Evolutionary conservation across 2,113 vertebrate species (phyloP).

Genomic region (Heliornis fulica): DNA sequence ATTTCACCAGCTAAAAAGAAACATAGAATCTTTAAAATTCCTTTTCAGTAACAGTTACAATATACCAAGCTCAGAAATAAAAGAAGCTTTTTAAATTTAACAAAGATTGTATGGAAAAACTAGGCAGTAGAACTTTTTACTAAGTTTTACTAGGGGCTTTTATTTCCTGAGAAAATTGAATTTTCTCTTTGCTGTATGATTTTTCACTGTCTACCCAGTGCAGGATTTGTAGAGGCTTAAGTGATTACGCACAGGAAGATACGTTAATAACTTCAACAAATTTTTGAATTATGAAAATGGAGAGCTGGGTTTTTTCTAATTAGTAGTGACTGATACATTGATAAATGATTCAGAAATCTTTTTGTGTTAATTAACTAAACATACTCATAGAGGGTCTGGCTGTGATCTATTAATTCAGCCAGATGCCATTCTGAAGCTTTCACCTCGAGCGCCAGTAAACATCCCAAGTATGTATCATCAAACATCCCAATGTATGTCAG

Average conservation of each 20-base stretch:
- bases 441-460: background rate
- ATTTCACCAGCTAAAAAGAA: background rate
- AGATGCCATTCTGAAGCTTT: background rate
- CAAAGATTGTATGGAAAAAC: background rate
- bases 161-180: background rate
- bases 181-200: background rate
- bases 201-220: background rate
- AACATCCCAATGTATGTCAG: background rate
- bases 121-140: background rate
- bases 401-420: background rate
- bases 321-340: background rate
- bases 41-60: background rate
- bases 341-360: background rate
- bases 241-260: background rate
- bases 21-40: background rate
- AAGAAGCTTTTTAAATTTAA: background rate
- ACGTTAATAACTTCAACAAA: background rate
- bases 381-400: background rate
- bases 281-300: background rate
- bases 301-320: background rate
- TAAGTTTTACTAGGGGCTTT: too few species aligned
- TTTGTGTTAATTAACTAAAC: background rate
- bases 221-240: background rate
- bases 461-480: background rate
- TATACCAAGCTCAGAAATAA: background rate